Base-by-base conservation (phyloP, 2,113 vertebrate genomes). In the Epinephelus cyanopodus region DNA sequence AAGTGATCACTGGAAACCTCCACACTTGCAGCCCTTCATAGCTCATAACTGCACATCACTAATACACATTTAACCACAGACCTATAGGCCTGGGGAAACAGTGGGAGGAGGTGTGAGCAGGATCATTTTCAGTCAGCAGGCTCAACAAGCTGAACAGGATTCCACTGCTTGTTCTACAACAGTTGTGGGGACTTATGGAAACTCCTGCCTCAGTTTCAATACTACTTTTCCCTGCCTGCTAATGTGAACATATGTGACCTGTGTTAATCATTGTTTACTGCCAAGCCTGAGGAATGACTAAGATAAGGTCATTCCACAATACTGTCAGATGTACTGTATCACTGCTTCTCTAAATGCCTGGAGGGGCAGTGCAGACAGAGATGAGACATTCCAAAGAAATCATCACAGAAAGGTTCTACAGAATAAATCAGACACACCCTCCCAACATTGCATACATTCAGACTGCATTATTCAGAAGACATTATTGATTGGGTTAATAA, bases 131-230 rank as follows among this genome's bases (percentile, higher is more conserved):
- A 79, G 63, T 62, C 54, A 62, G 65, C 25, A n/a, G 9, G 72
- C 39, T 50, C 19, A 66, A 86, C 84, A 66, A 68, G 85, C 56
- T 68, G 1, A 79, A 81, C 88, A 39, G 80, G 77, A 87, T 89
- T 87, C 82, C 82, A 85, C 0, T 21, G 18, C 70, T 77, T 48
- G 48, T 57, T 87, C 72, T 54, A 21, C 83, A 61, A 56, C 64
- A 52, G 25, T 11, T 19, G 18, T 56, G 68, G 42, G 63, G 45
- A 76, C 47, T 5, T 1, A 9, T 61, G 33, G 29, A 27, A 2
- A 29, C 45, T 48, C 23, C 27, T 72, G 29, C 33, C 61, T 25
- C 23, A 11, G 19, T 39, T 27, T 53, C 33, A 54, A 27, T 19
- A 27, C 29, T 9, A 21, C 18, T 6, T 15, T 42, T 11, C 4